These are phyloP conservation scores for Cydia strobilella DNA, from an alignment of 1,140 invertebrate genomes.

Conservation along the genomic window DNA sequence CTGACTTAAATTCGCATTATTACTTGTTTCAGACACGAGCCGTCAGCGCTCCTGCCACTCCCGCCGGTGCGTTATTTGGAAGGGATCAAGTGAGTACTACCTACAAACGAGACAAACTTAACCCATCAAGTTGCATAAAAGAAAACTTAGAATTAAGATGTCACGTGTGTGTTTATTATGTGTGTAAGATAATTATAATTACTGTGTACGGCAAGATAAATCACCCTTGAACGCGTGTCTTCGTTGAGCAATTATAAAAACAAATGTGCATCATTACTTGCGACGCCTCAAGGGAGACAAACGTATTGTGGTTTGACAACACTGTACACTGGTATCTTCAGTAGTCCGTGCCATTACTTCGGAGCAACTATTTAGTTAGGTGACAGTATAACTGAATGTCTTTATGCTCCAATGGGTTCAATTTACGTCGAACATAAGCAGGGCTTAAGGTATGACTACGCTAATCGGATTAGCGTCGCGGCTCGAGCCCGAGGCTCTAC, in stretches of 20 bases:
- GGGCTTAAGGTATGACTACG: slow-evolving; percentile 36
- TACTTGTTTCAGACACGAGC: slow-evolving; percentile 72
- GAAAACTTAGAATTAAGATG: not conserved
- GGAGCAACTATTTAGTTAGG: slow-evolving; percentile 27
- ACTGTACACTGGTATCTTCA: not conserved
- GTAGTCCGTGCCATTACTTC: slow-evolving; percentile 3
- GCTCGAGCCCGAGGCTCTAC: slow-evolving; percentile 44
- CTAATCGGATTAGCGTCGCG: slow-evolving; percentile 62
- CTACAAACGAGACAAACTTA: not conserved
- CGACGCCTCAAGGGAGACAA: slow-evolving; percentile 1
- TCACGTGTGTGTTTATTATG: not conserved
- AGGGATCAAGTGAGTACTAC: slow-evolving; percentile 62
- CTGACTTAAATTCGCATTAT: slow-evolving; percentile 22
- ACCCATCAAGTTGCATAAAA: not conserved
- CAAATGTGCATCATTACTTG: slow-evolving; percentile 24
- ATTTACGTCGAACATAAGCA: slow-evolving; percentile 37
- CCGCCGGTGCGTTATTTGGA: slow-evolving; percentile 57
- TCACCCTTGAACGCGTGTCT: slow-evolving; percentile 4
- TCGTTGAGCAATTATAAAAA: slow-evolving; percentile 2
- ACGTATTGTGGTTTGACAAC: slow-evolving; percentile 7
- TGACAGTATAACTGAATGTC: slow-evolving; percentile 40
- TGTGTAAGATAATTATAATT: slow-evolving; percentile 15
- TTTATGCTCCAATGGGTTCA: slow-evolving; percentile 39
- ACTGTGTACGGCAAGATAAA: slow-evolving; percentile 2
- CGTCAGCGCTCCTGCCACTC: slow-evolving; percentile 76